phyloP scores from a whole-genome alignment of 92 coral and sea anemone species.

The Actinernus sp. region DNA sequence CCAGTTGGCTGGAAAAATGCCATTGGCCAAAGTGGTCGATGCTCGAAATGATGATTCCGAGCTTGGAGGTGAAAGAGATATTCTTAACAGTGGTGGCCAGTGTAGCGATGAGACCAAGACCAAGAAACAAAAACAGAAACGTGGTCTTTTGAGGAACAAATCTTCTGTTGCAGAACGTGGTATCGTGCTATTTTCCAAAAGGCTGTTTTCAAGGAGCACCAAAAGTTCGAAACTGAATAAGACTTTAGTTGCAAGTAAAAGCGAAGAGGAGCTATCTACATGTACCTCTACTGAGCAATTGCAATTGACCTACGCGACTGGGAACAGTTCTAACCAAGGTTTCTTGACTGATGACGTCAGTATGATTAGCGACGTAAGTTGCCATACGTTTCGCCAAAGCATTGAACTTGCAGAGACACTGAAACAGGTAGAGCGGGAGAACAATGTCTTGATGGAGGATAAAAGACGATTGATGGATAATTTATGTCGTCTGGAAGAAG shows the following conservation, averaged over 20 bases:
- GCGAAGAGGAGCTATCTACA: not conserved
- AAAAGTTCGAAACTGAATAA: constrained; percentile 10
- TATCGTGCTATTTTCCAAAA: constrained; percentile 6
- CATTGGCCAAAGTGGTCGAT: no score
- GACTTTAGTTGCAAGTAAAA: constrained; percentile 1
- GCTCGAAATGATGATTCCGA: no score
- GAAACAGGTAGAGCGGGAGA: constrained; percentile 13
- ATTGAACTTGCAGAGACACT: constrained; percentile 8
- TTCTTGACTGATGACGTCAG: no score
- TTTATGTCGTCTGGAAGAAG: constrained; percentile 1
- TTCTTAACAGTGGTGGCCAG: not conserved
- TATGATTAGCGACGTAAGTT: no score
- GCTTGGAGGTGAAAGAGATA: no score
- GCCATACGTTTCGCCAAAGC: not conserved
- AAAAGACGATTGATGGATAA: constrained; percentile 23
- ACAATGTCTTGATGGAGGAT: constrained; percentile 5
- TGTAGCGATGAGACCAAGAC: not conserved
- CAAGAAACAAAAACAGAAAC: not conserved
- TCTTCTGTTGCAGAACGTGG: constrained; percentile 12
- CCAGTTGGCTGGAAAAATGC: no score
- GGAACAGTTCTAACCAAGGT: no score
- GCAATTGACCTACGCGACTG: not conserved
- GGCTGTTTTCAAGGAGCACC: constrained; percentile 8
- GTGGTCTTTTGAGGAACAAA: constrained; percentile 5
- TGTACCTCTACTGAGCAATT: not conserved